Conservation (phyloP, 1,140 invertebrate species). For the Dufourea novaeangliae region DNA sequence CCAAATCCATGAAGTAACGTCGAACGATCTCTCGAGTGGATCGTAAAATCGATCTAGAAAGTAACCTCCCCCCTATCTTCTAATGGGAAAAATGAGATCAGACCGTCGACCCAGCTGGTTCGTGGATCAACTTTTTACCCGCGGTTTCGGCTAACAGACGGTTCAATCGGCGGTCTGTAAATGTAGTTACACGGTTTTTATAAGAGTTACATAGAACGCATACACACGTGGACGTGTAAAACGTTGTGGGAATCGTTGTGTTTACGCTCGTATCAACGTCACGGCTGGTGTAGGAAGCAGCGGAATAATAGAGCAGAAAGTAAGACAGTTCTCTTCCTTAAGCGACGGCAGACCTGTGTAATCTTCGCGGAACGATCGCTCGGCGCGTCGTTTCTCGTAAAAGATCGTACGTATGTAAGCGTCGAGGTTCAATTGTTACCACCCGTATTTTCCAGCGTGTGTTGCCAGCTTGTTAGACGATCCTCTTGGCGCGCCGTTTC, state of each 20-base stretch:
- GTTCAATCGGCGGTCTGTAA: no score
- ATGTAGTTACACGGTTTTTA: constrained; percentile 37
- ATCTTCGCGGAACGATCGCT: constrained; percentile 35
- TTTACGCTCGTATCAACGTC: constrained; percentile 31
- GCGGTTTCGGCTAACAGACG: no score
- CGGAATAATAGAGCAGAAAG: constrained; percentile 62
- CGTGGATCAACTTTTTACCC: no score
- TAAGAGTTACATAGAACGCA: neutral
- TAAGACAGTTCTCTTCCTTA: constrained; percentile 48
- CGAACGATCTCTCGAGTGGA: no score
- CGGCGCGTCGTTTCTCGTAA: neutral
- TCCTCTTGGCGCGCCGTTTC: neutral
- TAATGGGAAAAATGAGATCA: no score
- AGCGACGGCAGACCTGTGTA: constrained; percentile 30
- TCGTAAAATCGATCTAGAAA: no score
- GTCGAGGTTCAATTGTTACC: neutral
- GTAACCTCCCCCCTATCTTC: no score
- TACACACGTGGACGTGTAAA: constrained; percentile 38
- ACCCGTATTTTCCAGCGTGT: neutral
- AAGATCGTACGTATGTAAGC: neutral
- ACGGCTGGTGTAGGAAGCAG: constrained; percentile 48
- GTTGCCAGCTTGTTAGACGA: constrained; percentile 1
- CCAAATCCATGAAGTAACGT: no score
- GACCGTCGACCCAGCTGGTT: no score
- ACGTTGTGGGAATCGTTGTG: constrained; percentile 52